Evolutionary conservation across 2,113 vertebrate species (phyloP).

Genomic region (Thermophis baileyi): DNA sequence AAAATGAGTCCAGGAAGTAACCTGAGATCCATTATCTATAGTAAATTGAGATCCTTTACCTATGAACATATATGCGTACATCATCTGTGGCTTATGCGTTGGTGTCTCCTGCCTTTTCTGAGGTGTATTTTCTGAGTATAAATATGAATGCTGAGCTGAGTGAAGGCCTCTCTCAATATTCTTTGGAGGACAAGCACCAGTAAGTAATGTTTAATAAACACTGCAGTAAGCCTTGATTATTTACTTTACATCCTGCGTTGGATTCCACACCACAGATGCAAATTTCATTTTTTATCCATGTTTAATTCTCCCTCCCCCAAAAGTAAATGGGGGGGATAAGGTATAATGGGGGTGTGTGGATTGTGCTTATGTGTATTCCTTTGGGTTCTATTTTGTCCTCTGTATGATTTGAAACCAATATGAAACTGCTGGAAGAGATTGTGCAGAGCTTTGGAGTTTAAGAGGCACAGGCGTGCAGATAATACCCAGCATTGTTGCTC

Average conservation of each 20-base stretch:
- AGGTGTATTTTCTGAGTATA: neutral
- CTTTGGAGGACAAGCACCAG: neutral
- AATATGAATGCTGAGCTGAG: neutral
- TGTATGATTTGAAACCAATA: neutral
- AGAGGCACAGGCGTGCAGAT: neutral
- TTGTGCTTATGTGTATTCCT: neutral
- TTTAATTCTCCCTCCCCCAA: neutral
- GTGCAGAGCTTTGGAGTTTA: neutral
- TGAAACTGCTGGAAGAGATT: neutral
- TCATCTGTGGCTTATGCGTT: neutral
- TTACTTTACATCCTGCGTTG: neutral
- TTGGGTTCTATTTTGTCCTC: neutral
- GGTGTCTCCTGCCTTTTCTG: neutral
- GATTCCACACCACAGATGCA: neutral
- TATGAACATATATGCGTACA: neutral
- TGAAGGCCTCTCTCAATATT: neutral
- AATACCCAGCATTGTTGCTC: neutral
- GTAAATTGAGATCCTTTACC: neutral
- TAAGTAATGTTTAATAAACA: neutral
- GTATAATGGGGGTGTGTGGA: neutral
- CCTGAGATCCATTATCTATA: neutral
- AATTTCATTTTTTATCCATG: neutral
- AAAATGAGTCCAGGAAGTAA: neutral
- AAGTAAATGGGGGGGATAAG: neutral
- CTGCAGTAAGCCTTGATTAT: neutral